These are phyloP conservation scores for Plusia festucae DNA, from an alignment of 2,888 invertebrate genomes.

Conservation along the genomic window DNA sequence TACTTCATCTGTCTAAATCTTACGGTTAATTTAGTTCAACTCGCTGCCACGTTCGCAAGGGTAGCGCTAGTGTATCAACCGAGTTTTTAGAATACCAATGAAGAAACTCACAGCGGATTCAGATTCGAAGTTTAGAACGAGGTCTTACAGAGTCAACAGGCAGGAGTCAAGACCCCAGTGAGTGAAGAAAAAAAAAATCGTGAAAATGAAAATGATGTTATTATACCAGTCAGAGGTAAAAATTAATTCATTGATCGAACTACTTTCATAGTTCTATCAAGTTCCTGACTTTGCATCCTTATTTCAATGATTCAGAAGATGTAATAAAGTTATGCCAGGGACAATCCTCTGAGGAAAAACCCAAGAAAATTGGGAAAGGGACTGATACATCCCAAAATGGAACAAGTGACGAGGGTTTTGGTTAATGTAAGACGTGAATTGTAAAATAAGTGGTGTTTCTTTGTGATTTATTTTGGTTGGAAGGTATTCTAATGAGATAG, in stretches of 20 bases:
- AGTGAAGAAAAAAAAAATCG: no score
- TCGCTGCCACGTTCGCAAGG: no score
- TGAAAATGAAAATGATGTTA: no score
- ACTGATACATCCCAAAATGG: conserved; percentile 19
- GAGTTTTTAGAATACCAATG: no score
- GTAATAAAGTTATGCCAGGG: conserved; percentile 34
- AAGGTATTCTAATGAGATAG: neutral
- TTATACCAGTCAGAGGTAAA: no score
- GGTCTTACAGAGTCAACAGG: no score
- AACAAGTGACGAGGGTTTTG: conserved; percentile 38
- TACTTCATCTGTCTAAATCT: no score
- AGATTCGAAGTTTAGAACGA: no score
- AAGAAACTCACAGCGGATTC: no score
- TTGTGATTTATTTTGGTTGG: conserved; percentile 8
- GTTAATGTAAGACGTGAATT: conserved; percentile 15
- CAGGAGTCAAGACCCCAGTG: no score
- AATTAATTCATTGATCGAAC: conserved; percentile 26
- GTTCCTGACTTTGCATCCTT: conserved; percentile 24
- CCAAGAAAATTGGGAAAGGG: conserved; percentile 25
- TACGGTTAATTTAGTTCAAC: no score
- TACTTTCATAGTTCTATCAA: conserved; percentile 23
- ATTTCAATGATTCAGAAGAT: conserved; percentile 19
- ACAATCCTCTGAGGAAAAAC: conserved; percentile 11
- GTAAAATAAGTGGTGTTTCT: neutral
- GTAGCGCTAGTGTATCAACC: no score